phyloP scores from a whole-genome alignment of 2,113 vertebrate genomes.

The Chauna torquata region DNA sequence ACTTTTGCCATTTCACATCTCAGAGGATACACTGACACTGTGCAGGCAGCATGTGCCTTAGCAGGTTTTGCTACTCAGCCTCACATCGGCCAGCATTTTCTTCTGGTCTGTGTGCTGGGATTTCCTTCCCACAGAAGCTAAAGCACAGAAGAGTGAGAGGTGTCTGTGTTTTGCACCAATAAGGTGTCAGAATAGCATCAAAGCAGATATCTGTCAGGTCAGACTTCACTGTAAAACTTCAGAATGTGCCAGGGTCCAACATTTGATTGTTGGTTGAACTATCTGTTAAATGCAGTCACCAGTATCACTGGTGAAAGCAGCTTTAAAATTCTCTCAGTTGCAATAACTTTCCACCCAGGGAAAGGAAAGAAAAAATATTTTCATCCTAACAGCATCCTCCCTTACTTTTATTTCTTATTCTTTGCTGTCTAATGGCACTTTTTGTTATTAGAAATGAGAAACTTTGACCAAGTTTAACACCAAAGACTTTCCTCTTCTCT shows the following conservation, averaged over 20 bases:
- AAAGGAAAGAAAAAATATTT: neutral
- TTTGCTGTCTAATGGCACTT: neutral
- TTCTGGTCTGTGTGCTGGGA: neutral
- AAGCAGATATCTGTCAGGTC: neutral
- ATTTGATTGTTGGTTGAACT: neutral
- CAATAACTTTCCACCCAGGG: neutral
- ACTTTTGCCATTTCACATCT: neutral
- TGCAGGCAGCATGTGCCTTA: neutral
- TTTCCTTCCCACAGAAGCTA: neutral
- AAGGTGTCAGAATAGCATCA: neutral
- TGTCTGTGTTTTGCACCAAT: fast-evolving
- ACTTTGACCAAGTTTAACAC: neutral
- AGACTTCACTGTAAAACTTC: too few relatives aligned
- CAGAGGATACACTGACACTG: neutral
- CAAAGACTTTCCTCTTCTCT: neutral
- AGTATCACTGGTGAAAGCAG: neutral
- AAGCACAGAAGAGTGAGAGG: neutral
- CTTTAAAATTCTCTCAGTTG: neutral
- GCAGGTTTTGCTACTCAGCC: neutral
- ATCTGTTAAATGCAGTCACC: neutral
- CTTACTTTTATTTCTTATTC: neutral
- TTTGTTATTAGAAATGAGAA: neutral
- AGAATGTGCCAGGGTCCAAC: neutral
- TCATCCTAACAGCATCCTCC: neutral
- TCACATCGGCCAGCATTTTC: neutral